phyloP scores from a whole-genome alignment of 2,888 invertebrate species.

The Camponotus fellah region DNA sequence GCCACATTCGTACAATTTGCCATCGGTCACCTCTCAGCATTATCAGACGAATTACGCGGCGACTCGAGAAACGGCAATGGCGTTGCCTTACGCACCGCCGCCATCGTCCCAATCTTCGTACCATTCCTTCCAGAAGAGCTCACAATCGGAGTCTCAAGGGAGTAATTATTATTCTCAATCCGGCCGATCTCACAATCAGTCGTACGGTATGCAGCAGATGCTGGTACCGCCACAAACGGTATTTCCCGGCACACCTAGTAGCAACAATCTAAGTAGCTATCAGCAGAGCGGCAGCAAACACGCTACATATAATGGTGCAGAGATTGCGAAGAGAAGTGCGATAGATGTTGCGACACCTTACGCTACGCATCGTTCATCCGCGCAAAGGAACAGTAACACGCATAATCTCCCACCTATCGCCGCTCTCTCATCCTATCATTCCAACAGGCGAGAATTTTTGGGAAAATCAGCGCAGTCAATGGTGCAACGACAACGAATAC shows the following conservation, averaged over 20 bases:
- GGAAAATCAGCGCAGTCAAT: slow-evolving; percentile 75
- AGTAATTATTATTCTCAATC: slow-evolving; percentile 75
- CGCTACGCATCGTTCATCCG: slow-evolving; percentile 74
- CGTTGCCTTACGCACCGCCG: slow-evolving; percentile 81
- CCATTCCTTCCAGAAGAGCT: slow-evolving; percentile 83
- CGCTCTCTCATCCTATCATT: slow-evolving; percentile 87
- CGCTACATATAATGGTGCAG: slow-evolving; percentile 78
- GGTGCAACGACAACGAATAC: slow-evolving; percentile 72
- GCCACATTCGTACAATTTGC: slow-evolving; percentile 85
- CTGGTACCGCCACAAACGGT: slow-evolving; percentile 64
- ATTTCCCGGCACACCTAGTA: slow-evolving; percentile 59
- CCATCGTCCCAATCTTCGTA: slow-evolving; percentile 78
- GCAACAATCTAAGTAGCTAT: slow-evolving; percentile 64
- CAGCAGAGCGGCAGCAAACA: slow-evolving; percentile 73
- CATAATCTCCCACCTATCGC: slow-evolving; percentile 88
- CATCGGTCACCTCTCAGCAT: slow-evolving; percentile 87
- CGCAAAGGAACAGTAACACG: slow-evolving; percentile 80
- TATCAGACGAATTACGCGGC: slow-evolving; percentile 81
- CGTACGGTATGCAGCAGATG: slow-evolving; percentile 73
- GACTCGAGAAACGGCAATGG: slow-evolving; percentile 77
- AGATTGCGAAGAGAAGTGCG: slow-evolving; percentile 73
- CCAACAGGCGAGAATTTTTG: slow-evolving; percentile 82
- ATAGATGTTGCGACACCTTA: slow-evolving; percentile 73
- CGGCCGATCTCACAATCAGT: slow-evolving; percentile 70
- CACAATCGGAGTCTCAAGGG: slow-evolving; percentile 70